Evolutionary conservation across 2,113 vertebrate species (phyloP).

Genomic region (Australoheros scitulus): DNA sequence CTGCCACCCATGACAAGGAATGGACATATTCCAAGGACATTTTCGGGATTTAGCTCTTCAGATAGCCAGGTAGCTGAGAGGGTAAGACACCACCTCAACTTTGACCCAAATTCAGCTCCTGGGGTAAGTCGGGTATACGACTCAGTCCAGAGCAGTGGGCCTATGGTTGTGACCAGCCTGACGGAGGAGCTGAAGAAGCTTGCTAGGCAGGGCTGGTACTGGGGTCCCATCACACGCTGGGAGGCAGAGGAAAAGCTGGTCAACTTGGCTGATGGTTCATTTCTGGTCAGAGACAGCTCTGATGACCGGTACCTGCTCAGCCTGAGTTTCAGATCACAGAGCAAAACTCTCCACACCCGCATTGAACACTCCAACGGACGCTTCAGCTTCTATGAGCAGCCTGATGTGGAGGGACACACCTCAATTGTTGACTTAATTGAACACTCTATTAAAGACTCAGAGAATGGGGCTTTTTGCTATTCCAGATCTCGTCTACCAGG

Average conservation of each 20-base stretch:
- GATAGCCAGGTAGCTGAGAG: slow-evolving; percentile 90
- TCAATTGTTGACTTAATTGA: slow-evolving; percentile 98
- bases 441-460: slow-evolving; percentile 97
- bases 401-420: slow-evolving; percentile 96
- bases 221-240: slow-evolving; percentile 98
- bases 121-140: slow-evolving; percentile 95
- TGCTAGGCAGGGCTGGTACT: slow-evolving; percentile 98
- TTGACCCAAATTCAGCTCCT: slow-evolving; percentile 93
- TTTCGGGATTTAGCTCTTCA: slow-evolving; percentile 84
- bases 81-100: slow-evolving; percentile 94
- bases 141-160: slow-evolving; percentile 94
- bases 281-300: slow-evolving; percentile 96
- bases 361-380: slow-evolving; percentile 98
- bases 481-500: slow-evolving; percentile 96
- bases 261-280: slow-evolving; percentile 92
- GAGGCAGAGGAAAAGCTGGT: slow-evolving; percentile 96
- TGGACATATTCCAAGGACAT: slow-evolving; percentile 88
- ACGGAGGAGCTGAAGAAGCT: slow-evolving; percentile 98
- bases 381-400: slow-evolving; percentile 99
- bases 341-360: slow-evolving; percentile 96
- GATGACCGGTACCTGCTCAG: slow-evolving; percentile 97
- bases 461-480: slow-evolving; percentile 98
- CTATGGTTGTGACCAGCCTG: slow-evolving; percentile 95
- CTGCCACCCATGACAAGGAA: slow-evolving; percentile 89
- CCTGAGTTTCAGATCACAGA: slow-evolving; percentile 96